Evolutionary conservation across 2,888 invertebrate genomes (phyloP).

Genomic region (Xanthorhoe designata): DNA sequence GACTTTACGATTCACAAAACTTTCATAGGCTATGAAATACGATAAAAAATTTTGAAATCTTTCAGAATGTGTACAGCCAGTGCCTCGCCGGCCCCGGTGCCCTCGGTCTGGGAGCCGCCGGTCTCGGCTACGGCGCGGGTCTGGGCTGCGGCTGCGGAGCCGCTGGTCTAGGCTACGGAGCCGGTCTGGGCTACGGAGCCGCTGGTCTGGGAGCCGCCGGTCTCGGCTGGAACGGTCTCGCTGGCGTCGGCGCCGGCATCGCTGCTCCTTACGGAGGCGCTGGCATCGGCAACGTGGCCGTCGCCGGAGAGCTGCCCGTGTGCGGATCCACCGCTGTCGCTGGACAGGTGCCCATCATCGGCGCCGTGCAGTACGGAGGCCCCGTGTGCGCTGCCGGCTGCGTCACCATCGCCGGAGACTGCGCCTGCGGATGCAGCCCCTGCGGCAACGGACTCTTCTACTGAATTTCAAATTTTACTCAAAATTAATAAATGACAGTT

Average conservation of each 20-base stretch:
- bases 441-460: constrained; percentile 5
- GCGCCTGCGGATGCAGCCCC: constrained; percentile 33
- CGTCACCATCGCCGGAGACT: constrained; percentile 51
- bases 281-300: constrained; percentile 47
- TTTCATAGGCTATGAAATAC: not conserved
- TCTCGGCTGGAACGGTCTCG: constrained; percentile 10
- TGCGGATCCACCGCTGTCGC: constrained; percentile 49
- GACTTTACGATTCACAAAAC: not conserved
- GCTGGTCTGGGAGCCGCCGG: constrained; percentile 13
- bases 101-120: constrained; percentile 12
- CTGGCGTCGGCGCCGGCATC: constrained; percentile 5
- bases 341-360: constrained; percentile 56
- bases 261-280: constrained; percentile 43
- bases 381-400: constrained; percentile 51
- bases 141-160: constrained; percentile 5
- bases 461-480: not conserved
- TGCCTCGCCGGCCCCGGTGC: constrained; percentile 14
- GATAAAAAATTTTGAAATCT: not conserved
- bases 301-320: constrained; percentile 48
- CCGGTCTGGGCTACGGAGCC: constrained; percentile 15
- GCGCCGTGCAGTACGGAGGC: constrained; percentile 52
- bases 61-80: constrained; percentile 26
- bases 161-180: constrained; percentile 13
- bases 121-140: constrained; percentile 5
- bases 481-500: constrained; percentile 4